These are phyloP conservation scores for Sorex araneus DNA, from an alignment of 2,113 vertebrate species.

Conservation along the genomic window DNA sequence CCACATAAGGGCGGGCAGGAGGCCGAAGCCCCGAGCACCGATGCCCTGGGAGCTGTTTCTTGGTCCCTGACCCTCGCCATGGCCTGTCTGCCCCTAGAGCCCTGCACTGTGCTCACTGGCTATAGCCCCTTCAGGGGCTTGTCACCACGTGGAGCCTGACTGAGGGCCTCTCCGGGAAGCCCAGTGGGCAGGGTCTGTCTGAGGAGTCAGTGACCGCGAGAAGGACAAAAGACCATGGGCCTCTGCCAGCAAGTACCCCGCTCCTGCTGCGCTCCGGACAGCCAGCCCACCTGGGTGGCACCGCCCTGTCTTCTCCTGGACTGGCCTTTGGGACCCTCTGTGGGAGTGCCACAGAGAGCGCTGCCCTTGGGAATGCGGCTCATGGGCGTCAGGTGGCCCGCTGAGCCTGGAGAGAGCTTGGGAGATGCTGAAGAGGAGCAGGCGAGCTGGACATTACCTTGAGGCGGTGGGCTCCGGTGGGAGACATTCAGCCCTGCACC, in stretches of 20 bases:
- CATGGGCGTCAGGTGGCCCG: fast-evolving
- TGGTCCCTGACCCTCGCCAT: not conserved
- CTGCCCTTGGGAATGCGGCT: not conserved
- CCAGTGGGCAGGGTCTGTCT: not conserved
- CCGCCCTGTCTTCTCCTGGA: not conserved
- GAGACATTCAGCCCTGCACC: not conserved
- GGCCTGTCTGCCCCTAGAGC: not conserved
- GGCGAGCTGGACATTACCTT: fast-evolving
- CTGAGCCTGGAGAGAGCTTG: not conserved
- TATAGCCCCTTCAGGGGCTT: fast-evolving
- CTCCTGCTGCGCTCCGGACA: fast-evolving
- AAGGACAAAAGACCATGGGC: not conserved
- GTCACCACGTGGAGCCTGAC: not conserved
- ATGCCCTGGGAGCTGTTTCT: not conserved
- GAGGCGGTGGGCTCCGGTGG: fast-evolving
- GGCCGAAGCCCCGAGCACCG: not conserved
- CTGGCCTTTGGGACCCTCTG: not conserved
- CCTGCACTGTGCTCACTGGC: not conserved
- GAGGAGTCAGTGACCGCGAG: not conserved
- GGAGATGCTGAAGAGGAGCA: not conserved
- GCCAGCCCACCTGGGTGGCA: fast-evolving
- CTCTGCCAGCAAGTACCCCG: not conserved
- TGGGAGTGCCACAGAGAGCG: not conserved
- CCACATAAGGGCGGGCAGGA: not conserved
- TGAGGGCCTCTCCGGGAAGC: not conserved